Evolutionary conservation across 2,113 vertebrate genomes (phyloP).

Genomic region (Heterocephalus glaber): DNA sequence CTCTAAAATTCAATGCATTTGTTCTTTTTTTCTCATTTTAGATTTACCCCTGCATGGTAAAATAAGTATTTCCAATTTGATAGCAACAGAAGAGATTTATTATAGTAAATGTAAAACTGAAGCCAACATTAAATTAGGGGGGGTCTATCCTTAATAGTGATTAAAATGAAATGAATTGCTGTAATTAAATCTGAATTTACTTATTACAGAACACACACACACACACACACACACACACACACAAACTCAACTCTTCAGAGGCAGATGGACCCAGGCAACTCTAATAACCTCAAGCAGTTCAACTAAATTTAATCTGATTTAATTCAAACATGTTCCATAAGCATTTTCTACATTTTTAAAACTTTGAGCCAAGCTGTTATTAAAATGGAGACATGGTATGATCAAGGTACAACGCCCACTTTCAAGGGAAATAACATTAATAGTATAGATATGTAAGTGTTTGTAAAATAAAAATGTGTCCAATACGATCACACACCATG

Average conservation of each 20-base stretch:
- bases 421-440: not conserved
- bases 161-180: conserved; percentile 45
- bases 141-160: not conserved
- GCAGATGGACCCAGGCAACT: not conserved
- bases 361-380: not conserved
- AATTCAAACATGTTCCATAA: not conserved
- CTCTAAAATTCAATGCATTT: not conserved
- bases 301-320: not conserved
- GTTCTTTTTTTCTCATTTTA: not conserved
- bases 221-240: no score
- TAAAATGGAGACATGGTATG: not conserved
- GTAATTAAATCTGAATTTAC: conserved; percentile 11
- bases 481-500: not conserved
- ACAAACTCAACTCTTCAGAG: not conserved
- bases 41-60: not conserved
- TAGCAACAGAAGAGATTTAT: not conserved
- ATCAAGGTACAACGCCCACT: not conserved
- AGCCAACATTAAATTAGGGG: conserved; percentile 12
- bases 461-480: not conserved
- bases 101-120: not conserved
- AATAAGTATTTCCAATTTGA: not conserved
- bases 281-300: not conserved
- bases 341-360: not conserved
- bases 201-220: not conserved
- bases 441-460: not conserved